Conservation (phyloP, 2,888 invertebrate species). For the Lycia hirtaria region DNA sequence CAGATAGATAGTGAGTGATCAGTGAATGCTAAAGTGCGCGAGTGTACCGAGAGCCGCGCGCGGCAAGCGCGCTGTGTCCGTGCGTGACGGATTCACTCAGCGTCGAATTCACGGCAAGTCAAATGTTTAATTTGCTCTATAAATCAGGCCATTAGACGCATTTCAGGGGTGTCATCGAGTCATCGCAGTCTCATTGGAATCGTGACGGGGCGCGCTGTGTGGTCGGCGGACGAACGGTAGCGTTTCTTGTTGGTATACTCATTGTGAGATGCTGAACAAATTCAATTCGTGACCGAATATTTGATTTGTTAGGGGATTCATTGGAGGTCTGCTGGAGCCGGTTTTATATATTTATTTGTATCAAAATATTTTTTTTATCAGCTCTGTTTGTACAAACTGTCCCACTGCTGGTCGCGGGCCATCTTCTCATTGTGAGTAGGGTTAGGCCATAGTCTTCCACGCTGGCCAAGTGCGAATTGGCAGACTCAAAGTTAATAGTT, state of each 20-base stretch:
- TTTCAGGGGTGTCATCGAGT: conserved; percentile 85
- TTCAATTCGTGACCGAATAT: conserved; percentile 57
- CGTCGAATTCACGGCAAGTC: conserved; percentile 83
- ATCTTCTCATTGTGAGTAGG: too few relatives aligned
- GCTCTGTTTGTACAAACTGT: background rate
- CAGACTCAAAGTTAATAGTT: too few relatives aligned
- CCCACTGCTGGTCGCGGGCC: too few relatives aligned
- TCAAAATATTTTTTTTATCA: background rate
- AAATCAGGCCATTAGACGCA: conserved; percentile 84
- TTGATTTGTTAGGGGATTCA: conserved; percentile 44
- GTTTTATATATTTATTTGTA: background rate
- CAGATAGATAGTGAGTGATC: background rate
- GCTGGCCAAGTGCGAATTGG: too few relatives aligned
- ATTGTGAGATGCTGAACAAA: conserved; percentile 61
- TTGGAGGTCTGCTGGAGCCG: conserved; percentile 1
- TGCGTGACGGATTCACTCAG: conserved; percentile 84
- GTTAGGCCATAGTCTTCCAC: too few relatives aligned
- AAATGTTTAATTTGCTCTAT: conserved; percentile 86
- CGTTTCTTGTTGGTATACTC: conserved; percentile 64
- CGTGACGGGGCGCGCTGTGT: conserved; percentile 79
- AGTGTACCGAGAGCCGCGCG: conserved; percentile 42
- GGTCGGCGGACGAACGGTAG: conserved; percentile 55
- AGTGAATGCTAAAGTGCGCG: conserved; percentile 16
- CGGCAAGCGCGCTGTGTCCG: conserved; percentile 59
- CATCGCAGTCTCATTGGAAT: conserved; percentile 82